Conservation (phyloP, 2,113 vertebrate genomes). For the Thunnus thynnus region DNA sequence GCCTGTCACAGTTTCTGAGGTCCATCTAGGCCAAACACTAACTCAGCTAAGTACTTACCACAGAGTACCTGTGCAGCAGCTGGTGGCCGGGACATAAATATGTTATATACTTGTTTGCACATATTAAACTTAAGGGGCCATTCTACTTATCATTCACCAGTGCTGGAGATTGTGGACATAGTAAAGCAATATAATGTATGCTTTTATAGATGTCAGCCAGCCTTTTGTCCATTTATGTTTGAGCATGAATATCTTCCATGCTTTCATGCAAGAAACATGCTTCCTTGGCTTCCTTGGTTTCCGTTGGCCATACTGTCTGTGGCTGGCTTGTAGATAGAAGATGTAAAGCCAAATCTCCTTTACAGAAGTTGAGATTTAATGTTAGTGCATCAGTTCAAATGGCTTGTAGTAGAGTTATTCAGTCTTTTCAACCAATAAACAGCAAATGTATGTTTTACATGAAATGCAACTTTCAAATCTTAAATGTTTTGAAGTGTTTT, state of each 20-base stretch:
- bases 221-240: neutral
- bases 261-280: constrained; percentile 6
- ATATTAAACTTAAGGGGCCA: neutral
- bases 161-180: too few species aligned
- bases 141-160: neutral
- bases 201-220: neutral
- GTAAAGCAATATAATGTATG: neutral
- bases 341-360: neutral
- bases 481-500: too few species aligned
- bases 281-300: constrained; percentile 9
- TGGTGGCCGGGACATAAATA: neutral
- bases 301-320: neutral
- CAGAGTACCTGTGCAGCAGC: constrained; percentile 16
- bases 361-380: neutral
- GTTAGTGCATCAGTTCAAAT: neutral
- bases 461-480: too few species aligned
- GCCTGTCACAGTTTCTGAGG: constrained; percentile 57
- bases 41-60: constrained; percentile 18
- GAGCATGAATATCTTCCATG: neutral
- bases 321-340: neutral
- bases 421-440: neutral
- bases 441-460: neutral
- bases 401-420: neutral
- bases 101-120: neutral
- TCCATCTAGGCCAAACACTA: constrained; percentile 54